These are phyloP conservation scores for Hippocampus barbouri DNA, from an alignment of 2,113 vertebrate genomes.

Conservation along the genomic window DNA sequence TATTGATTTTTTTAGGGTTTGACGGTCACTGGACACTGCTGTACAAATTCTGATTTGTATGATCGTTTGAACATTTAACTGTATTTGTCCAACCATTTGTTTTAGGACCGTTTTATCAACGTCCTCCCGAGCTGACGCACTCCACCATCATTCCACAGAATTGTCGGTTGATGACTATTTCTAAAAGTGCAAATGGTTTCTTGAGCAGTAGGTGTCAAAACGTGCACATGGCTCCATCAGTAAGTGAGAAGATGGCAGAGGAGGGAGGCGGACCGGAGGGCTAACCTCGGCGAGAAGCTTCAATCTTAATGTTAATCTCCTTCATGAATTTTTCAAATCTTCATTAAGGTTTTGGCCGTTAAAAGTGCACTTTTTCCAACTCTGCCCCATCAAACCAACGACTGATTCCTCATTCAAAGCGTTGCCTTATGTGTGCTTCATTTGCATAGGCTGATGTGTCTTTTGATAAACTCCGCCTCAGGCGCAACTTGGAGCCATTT, in stretches of 20 bases:
- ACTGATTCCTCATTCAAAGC: constrained; percentile 36
- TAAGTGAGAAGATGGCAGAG: constrained; percentile 26
- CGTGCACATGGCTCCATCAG: constrained; percentile 51
- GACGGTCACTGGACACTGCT: no score
- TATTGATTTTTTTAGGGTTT: no score
- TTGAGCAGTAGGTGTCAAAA: constrained; percentile 63
- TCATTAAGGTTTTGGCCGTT: constrained; percentile 48
- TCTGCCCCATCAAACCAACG: constrained; percentile 29
- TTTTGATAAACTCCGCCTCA: constrained; percentile 49
- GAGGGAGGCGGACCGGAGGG: constrained; percentile 23
- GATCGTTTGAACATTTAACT: background rate
- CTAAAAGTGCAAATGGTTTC: constrained; percentile 53
- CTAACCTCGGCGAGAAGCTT: constrained; percentile 34
- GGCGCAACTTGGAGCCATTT: constrained; percentile 44
- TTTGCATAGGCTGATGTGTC: constrained; percentile 49
- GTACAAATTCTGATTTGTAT: background rate
- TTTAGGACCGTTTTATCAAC: background rate
- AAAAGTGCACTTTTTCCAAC: constrained; percentile 47
- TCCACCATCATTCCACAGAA: constrained; percentile 50
- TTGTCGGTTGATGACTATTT: constrained; percentile 52
- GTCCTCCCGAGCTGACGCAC: constrained; percentile 8
- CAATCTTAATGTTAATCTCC: constrained; percentile 55
- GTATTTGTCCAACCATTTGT: background rate
- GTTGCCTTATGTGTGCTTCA: constrained; percentile 19
- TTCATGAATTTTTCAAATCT: constrained; percentile 55